phyloP scores from a whole-genome alignment of 1,140 invertebrate genomes.

The Sarcophaga bullata region DNA sequence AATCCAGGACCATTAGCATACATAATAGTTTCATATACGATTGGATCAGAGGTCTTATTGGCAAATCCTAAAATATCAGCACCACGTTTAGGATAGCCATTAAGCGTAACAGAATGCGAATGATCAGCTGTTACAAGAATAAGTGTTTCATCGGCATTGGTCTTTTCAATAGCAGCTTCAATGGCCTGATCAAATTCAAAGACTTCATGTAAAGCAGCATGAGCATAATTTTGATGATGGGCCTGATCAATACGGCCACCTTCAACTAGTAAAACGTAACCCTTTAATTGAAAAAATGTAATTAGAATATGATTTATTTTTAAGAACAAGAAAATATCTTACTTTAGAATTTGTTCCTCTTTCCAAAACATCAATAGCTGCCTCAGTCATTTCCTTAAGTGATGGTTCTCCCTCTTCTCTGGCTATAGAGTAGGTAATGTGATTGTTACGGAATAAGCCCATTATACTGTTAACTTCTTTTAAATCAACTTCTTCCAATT shows the following conservation, averaged over 20 bases:
- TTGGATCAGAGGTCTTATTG: slow-evolving; percentile 65
- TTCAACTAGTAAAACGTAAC: slow-evolving; percentile 67
- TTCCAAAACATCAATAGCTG: slow-evolving; percentile 78
- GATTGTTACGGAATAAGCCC: slow-evolving; percentile 74
- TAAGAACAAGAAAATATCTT: slow-evolving; percentile 59
- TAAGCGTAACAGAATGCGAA: slow-evolving; percentile 76
- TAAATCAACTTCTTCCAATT: slow-evolving; percentile 68
- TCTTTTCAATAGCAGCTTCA: slow-evolving; percentile 68
- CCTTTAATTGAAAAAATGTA: slow-evolving; percentile 37
- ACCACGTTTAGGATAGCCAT: slow-evolving; percentile 74
- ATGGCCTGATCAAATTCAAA: slow-evolving; percentile 76
- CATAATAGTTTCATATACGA: slow-evolving; percentile 77
- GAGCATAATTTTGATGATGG: slow-evolving; percentile 76
- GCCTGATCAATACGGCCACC: slow-evolving; percentile 79
- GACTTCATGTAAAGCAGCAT: slow-evolving; percentile 71
- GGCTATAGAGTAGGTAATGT: slow-evolving; percentile 75
- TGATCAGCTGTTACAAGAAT: slow-evolving; percentile 83
- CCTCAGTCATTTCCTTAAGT: slow-evolving; percentile 83
- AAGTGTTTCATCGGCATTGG: slow-evolving; percentile 73
- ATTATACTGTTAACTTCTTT: slow-evolving; percentile 69
- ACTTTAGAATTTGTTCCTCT: slow-evolving; percentile 68
- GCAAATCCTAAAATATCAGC: slow-evolving; percentile 73
- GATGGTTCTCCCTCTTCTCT: slow-evolving; percentile 70
- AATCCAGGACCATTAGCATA: slow-evolving; percentile 81
- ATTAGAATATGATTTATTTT: slow-evolving; percentile 66